phyloP scores from a whole-genome alignment of 2,113 vertebrate species.

The Willisornis vidua region DNA sequence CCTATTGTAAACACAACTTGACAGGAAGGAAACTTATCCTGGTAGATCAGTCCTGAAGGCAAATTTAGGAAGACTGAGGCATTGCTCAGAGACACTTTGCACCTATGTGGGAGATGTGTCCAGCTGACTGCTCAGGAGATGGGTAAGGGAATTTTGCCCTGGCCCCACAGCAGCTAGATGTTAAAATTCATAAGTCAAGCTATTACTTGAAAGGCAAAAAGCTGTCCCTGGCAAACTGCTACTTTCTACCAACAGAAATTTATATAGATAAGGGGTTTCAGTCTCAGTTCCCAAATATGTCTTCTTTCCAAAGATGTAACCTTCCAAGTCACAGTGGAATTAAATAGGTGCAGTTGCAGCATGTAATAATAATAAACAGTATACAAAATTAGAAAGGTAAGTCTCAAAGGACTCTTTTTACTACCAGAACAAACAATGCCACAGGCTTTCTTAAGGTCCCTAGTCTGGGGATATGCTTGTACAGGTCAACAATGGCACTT shows the following conservation, averaged over 20 bases:
- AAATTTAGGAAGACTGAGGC: neutral
- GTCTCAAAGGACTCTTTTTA: neutral
- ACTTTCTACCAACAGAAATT: neutral
- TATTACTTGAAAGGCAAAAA: neutral
- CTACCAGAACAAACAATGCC: neutral
- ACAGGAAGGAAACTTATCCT: neutral
- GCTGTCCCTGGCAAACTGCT: neutral
- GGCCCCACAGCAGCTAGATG: neutral
- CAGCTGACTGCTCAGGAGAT: neutral
- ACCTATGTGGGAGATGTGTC: accelerated
- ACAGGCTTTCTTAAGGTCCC: neutral
- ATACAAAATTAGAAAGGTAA: neutral
- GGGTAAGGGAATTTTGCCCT: neutral
- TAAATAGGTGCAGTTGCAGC: neutral
- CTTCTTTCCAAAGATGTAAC: neutral
- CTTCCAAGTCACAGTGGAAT: neutral
- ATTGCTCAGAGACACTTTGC: neutral
- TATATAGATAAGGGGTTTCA: neutral
- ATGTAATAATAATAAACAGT: neutral
- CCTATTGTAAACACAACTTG: neutral
- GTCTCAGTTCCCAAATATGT: neutral
- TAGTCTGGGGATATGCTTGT: neutral
- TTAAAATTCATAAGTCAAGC: neutral
- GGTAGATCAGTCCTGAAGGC: neutral
- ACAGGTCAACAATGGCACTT: neutral